phyloP scores from a whole-genome alignment of 2,888 invertebrate species.

The Andrena praecox region DNA sequence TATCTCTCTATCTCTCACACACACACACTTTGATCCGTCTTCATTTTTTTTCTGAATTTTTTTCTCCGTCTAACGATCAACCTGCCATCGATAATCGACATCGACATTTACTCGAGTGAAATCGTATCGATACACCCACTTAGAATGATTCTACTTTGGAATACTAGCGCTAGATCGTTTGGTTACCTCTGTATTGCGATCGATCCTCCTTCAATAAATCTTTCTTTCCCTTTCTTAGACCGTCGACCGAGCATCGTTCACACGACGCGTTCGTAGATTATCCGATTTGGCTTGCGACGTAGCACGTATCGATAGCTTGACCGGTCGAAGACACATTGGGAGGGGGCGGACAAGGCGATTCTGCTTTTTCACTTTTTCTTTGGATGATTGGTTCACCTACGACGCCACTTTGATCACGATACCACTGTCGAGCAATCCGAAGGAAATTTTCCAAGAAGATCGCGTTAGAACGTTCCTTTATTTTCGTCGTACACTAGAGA shows the following conservation, averaged over 20 bases:
- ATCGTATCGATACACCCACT: constrained; percentile 26
- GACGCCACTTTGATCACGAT: background rate
- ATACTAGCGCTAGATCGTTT: constrained; percentile 43
- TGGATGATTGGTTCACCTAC: background rate
- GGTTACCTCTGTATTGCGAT: constrained; percentile 19
- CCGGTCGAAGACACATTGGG: too few species aligned
- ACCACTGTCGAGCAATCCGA: constrained; percentile 9
- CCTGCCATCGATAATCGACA: constrained; percentile 45
- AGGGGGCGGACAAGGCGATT: too few species aligned
- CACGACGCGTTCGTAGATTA: constrained; percentile 28
- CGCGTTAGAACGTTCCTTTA: background rate
- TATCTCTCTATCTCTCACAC: constrained; percentile 1
- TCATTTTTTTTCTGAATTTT: background rate
- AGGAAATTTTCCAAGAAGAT: constrained; percentile 38
- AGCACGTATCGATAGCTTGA: constrained; percentile 57
- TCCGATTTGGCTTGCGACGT: constrained; percentile 30
- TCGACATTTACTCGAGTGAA: constrained; percentile 51
- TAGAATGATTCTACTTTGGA: constrained; percentile 16
- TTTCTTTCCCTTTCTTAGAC: constrained; percentile 16
- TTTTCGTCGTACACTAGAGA: background rate
- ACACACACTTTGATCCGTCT: background rate
- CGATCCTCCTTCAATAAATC: constrained; percentile 8
- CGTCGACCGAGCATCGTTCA: constrained; percentile 20
- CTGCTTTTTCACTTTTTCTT: background rate
- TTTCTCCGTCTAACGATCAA: constrained; percentile 4